Evolutionary conservation across 1,140 invertebrate species (phyloP).

Genomic region (Drosophila virilis): DNA sequence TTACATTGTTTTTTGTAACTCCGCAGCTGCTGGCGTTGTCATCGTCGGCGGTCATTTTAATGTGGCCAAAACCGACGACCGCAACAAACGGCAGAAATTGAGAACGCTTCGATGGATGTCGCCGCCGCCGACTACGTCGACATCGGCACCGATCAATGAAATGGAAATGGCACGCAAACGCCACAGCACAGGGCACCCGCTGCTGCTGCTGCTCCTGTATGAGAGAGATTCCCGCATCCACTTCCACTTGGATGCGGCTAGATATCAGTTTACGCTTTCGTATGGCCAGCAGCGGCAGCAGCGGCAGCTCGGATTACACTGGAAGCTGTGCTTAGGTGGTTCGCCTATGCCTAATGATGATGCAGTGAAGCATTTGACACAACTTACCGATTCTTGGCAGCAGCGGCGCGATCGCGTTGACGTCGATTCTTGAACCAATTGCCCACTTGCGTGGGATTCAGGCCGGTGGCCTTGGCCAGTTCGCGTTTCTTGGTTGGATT

Average conservation of each 20-base stretch:
- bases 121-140: constrained; percentile 41
- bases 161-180: constrained; percentile 75
- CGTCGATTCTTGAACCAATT: constrained; percentile 99
- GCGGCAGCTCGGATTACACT: constrained; percentile 51
- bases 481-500: constrained; percentile 99
- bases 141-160: constrained; percentile 81
- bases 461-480: constrained; percentile 97
- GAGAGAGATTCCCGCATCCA: constrained; percentile 36
- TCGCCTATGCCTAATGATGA: constrained; percentile 36
- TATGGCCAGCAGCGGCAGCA: constrained; percentile 2
- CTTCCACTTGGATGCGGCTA: constrained; percentile 51
- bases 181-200: constrained; percentile 30
- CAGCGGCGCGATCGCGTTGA: constrained; percentile 98
- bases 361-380: constrained; percentile 28
- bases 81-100: constrained; percentile 79
- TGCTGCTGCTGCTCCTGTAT: constrained; percentile 31
- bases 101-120: constrained; percentile 75
- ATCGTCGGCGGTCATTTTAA: constrained; percentile 79
- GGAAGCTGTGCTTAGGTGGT: background rate
- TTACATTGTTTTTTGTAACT: constrained; percentile 64
- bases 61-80: constrained; percentile 77
- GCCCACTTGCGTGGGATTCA: constrained; percentile 99
- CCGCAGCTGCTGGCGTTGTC: background rate
- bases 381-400: constrained; percentile 98
- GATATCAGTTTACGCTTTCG: constrained; percentile 63